Conservation (phyloP, 2,888 invertebrate species). For the Caenorhabditis drosophilae region DNA sequence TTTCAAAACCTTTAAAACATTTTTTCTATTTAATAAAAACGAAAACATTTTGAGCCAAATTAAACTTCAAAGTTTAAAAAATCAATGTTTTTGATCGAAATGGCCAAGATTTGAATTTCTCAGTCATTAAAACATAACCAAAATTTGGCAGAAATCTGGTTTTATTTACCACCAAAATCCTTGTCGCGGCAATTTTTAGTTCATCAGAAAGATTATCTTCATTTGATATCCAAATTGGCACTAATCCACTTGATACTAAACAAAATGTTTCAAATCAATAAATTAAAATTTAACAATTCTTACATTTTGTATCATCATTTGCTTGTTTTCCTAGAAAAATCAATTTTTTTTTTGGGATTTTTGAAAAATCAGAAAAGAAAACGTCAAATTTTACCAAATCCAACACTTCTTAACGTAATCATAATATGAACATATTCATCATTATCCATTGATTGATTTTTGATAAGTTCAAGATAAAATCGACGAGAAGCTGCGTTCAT, state of each 20-base stretch:
- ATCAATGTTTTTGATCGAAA: too few relatives aligned
- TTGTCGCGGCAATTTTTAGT: slow-evolving; percentile 12
- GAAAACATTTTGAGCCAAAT: too few relatives aligned
- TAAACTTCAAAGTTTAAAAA: too few relatives aligned
- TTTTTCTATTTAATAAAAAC: too few relatives aligned
- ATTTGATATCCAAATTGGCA: slow-evolving; percentile 32
- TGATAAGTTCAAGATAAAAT: neutral
- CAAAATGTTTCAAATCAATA: neutral
- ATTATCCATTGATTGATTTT: slow-evolving; percentile 33
- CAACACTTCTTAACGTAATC: slow-evolving; percentile 49
- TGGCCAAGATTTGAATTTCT: too few relatives aligned
- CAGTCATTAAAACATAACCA: too few relatives aligned
- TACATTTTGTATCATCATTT: neutral
- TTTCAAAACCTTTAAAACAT: too few relatives aligned
- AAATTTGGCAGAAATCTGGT: too few relatives aligned
- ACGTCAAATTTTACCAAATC: slow-evolving; percentile 11
- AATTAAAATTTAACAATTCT: neutral
- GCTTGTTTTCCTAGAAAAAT: neutral
- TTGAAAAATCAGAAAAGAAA: too few relatives aligned
- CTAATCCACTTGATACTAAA: slow-evolving; percentile 39
- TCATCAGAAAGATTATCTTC: slow-evolving; percentile 31
- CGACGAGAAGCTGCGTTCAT: neutral
- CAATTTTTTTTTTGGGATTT: too few relatives aligned
- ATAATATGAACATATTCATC: slow-evolving; percentile 62
- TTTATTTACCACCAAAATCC: slow-evolving; percentile 29